Conservation (phyloP, 2,888 invertebrate genomes). For the Pocota personata region DNA sequence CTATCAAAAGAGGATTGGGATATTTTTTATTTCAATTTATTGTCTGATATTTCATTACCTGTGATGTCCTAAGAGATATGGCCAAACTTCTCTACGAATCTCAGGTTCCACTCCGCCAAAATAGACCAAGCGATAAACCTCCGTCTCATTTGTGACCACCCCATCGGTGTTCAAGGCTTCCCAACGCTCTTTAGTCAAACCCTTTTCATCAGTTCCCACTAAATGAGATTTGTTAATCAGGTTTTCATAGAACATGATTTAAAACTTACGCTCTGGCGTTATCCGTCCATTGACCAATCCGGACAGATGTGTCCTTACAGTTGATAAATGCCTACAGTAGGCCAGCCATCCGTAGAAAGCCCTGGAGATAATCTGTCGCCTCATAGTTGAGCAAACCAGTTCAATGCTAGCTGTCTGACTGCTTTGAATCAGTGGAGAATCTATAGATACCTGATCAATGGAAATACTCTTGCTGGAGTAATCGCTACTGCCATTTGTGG, state of each 20-base stretch:
- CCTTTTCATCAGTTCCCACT: constrained; percentile 87
- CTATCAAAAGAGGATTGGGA: constrained; percentile 76
- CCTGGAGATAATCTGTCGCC: constrained; percentile 95
- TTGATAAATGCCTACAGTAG: constrained; percentile 95
- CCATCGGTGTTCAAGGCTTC: constrained; percentile 86
- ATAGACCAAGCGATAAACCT: constrained; percentile 92
- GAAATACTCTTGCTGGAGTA: constrained; percentile 85
- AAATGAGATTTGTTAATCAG: constrained; percentile 26
- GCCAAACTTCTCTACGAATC: constrained; percentile 93
- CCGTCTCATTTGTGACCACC: constrained; percentile 86
- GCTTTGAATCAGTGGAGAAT: constrained; percentile 79
- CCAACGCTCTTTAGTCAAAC: constrained; percentile 92
- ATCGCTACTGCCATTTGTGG: constrained; percentile 86
- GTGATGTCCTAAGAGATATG: constrained; percentile 93
- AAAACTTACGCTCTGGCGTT: constrained; percentile 84
- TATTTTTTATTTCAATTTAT: neutral
- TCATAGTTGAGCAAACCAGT: constrained; percentile 96
- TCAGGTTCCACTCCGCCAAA: constrained; percentile 93
- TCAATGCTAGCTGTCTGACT: constrained; percentile 86
- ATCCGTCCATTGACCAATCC: constrained; percentile 92
- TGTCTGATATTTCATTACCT: constrained; percentile 80
- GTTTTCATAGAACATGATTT: neutral
- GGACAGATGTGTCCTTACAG: constrained; percentile 95
- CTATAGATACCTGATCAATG: constrained; percentile 82
- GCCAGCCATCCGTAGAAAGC: constrained; percentile 99